Percentiles rank a stretch among this genome's conserved stretches.
phyloP scores from a whole-genome alignment of 2,113 vertebrate species.

The Amphilophus citrinellus region DNA sequence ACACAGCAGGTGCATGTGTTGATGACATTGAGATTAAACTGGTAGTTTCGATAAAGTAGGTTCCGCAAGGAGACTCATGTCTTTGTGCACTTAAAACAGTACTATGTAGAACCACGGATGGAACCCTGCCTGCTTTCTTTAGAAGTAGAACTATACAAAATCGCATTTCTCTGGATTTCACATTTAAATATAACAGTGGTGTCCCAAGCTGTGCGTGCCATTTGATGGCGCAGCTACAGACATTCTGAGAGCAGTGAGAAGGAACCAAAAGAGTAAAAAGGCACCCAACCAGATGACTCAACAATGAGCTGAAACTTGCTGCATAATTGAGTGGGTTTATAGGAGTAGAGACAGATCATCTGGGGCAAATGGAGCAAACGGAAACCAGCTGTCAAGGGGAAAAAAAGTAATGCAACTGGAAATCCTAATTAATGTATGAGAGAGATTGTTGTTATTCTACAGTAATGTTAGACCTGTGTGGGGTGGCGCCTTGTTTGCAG shows the following conservation, averaged over 20 bases:
- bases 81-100: neutral
- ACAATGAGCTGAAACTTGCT: neutral
- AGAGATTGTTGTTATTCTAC: neutral
- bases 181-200: neutral
- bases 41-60: too few species aligned
- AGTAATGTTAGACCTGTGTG: neutral
- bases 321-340: conserved; percentile 2
- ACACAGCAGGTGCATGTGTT: neutral
- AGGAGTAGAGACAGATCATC: neutral
- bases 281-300: neutral
- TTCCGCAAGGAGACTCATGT: neutral
- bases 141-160: neutral
- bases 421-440: neutral
- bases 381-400: neutral
- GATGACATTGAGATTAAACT: neutral
- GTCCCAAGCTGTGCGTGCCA: neutral
- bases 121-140: neutral
- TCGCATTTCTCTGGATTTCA: neutral
- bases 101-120: neutral
- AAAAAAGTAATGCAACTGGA: neutral
- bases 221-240: neutral
- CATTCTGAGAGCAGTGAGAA: neutral
- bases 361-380: conserved; percentile 3
- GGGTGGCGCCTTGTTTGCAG: neutral
- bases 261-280: neutral